A percentile compares a stretch with the other conserved stretches of the same genome.
Evolutionary conservation across 2,113 vertebrate genomes (phyloP).

Genomic region (Cyprinus carpio): DNA sequence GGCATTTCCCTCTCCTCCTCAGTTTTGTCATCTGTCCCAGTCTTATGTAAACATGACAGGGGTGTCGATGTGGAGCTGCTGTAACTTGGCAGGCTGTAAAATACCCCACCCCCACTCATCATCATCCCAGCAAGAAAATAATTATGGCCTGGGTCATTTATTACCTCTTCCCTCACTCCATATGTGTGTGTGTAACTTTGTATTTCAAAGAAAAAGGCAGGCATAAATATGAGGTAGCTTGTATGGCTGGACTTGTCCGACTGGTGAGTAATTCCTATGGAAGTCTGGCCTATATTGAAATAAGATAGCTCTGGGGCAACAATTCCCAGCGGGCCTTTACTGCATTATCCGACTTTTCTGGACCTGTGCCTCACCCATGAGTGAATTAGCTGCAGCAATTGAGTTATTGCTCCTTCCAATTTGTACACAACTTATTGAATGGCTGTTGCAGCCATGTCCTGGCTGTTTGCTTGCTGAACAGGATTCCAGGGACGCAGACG

Average conservation of each 20-base stretch:
- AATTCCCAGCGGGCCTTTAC: constrained; percentile 74
- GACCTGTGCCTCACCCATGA: constrained; percentile 70
- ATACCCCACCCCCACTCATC: constrained; percentile 33
- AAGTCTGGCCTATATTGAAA: constrained; percentile 74
- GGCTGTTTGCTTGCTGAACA: constrained; percentile 56
- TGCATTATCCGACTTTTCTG: constrained; percentile 78
- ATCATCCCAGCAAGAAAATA: constrained; percentile 54
- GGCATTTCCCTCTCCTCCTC: constrained; percentile 32
- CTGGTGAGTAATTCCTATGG: constrained; percentile 70
- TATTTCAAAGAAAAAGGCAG: constrained; percentile 62
- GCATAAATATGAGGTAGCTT: constrained; percentile 68
- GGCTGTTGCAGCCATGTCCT: constrained; percentile 69
- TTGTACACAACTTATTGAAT: constrained; percentile 75
- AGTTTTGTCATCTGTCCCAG: constrained; percentile 51
- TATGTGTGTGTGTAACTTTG: constrained; percentile 50
- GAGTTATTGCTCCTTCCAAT: constrained; percentile 79
- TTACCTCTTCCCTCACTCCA: constrained; percentile 51
- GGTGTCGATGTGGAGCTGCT: constrained; percentile 47
- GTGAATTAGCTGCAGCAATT: constrained; percentile 79
- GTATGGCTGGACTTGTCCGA: constrained; percentile 71
- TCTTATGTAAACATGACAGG: constrained; percentile 47
- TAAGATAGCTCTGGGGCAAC: constrained; percentile 75
- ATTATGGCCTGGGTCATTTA: constrained; percentile 48
- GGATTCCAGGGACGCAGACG: constrained; percentile 56
- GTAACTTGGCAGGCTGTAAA: constrained; percentile 43